These are phyloP conservation scores for Schizothorax lantsangensis DNA, from an alignment of 2,797 vertebrate species.

Conservation along the genomic window DNA sequence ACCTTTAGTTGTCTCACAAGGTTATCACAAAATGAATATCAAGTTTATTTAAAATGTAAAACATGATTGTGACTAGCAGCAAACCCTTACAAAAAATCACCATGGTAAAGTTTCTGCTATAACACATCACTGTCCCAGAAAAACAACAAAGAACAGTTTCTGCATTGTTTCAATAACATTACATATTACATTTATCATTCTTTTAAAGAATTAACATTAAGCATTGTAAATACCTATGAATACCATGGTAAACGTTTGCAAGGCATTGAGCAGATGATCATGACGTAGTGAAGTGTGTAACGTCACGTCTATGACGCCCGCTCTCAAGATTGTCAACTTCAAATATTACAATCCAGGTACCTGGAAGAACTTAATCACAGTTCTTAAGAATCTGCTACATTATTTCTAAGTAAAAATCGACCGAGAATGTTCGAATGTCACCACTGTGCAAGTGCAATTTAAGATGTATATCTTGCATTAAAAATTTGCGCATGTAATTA, in stretches of 20 bases:
- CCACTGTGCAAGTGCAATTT: neutral
- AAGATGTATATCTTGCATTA: neutral
- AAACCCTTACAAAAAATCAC: neutral
- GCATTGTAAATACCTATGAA: neutral
- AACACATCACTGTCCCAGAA: neutral
- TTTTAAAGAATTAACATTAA: neutral
- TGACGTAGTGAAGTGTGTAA: constrained; percentile 12
- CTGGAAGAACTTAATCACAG: neutral
- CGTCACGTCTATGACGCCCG: constrained; percentile 18
- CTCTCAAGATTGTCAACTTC: neutral
- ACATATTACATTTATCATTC: too few species aligned
- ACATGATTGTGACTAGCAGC: neutral
- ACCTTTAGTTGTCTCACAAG: neutral
- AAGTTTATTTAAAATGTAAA: neutral
- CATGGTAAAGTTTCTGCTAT: neutral
- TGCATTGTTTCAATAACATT: neutral
- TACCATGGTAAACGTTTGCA: neutral
- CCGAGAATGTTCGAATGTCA: neutral
- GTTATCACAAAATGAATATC: neutral
- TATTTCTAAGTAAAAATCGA: neutral
- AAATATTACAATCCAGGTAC: neutral
- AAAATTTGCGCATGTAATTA: constrained; percentile 1
- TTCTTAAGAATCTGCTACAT: neutral
- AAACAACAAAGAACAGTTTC: neutral
- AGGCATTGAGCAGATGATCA: neutral